These are phyloP conservation scores for Seladonia tumulorum DNA, from an alignment of 2,888 invertebrate species.

Conservation along the genomic window DNA sequence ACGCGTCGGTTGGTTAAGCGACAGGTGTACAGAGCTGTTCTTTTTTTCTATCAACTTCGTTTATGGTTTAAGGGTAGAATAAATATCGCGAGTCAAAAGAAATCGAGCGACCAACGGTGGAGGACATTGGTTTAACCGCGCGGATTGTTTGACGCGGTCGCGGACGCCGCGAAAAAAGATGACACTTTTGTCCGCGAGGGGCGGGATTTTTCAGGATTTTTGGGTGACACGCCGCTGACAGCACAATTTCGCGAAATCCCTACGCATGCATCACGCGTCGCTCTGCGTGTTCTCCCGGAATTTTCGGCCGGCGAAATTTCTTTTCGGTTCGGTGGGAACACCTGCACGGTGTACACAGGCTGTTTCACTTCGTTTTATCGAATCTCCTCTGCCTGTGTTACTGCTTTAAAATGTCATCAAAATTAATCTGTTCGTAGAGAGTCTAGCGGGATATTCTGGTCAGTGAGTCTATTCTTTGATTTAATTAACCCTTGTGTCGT, in stretches of 20 bases:
- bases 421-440: neutral
- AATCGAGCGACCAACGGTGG: neutral
- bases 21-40: neutral
- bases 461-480: neutral
- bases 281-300: conserved; percentile 14
- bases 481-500: neutral
- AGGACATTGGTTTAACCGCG: conserved; percentile 1
- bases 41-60: neutral
- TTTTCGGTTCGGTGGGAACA: conserved; percentile 11
- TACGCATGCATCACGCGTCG: conserved; percentile 29
- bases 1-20: too few species aligned
- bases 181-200: conserved; percentile 16
- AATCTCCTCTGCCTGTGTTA: neutral
- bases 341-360: neutral
- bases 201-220: conserved; percentile 44
- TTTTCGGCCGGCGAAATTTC: conserved; percentile 1
- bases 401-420: neutral
- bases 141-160: conserved; percentile 16
- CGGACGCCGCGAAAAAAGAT: conserved; percentile 17
- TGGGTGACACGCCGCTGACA: conserved; percentile 44
- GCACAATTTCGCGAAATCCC: conserved; percentile 47
- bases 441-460: neutral
- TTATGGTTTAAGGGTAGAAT: neutral
- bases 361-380: neutral
- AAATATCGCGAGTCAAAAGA: neutral